phyloP scores from a whole-genome alignment of 2,113 vertebrate genomes.

The Trinectes maculatus region DNA sequence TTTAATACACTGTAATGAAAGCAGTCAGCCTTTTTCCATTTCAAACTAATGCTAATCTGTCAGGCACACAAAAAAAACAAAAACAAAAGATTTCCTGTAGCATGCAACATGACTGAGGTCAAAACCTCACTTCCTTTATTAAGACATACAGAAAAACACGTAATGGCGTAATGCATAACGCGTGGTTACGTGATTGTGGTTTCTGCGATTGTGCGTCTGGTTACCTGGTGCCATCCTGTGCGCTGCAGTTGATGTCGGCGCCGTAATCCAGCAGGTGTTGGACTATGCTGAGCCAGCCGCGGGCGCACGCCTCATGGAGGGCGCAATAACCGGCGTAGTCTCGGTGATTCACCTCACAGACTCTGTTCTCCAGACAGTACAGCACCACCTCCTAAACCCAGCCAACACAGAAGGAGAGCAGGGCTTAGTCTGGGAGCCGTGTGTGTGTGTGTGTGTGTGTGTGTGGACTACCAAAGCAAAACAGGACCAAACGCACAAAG shows the following conservation, averaged over 20 bases:
- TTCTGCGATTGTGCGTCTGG: background rate
- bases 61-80: slow-evolving; percentile 9
- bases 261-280: slow-evolving; percentile 94
- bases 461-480: slow-evolving; percentile 12
- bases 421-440: slow-evolving; percentile 15
- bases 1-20: slow-evolving; percentile 39
- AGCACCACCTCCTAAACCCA: slow-evolving; percentile 90
- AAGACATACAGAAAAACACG: background rate
- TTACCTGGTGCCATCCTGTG: slow-evolving; percentile 95
- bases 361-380: slow-evolving; percentile 94
- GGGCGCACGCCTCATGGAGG: slow-evolving; percentile 93
- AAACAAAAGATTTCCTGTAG: slow-evolving; percentile 3
- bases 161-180: background rate
- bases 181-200: background rate
- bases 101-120: slow-evolving; percentile 9
- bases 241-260: slow-evolving; percentile 96
- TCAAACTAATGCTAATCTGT: slow-evolving; percentile 39
- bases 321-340: slow-evolving; percentile 97
- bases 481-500: slow-evolving; percentile 30
- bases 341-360: slow-evolving; percentile 94
- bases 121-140: background rate
- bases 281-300: slow-evolving; percentile 93
- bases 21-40: slow-evolving; percentile 2
- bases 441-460: background rate
- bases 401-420: slow-evolving; percentile 5